A percentile compares a stretch with the other conserved stretches of the same genome.
phyloP scores from a whole-genome alignment of 2,113 vertebrate genomes.

The Meriones unguiculatus region DNA sequence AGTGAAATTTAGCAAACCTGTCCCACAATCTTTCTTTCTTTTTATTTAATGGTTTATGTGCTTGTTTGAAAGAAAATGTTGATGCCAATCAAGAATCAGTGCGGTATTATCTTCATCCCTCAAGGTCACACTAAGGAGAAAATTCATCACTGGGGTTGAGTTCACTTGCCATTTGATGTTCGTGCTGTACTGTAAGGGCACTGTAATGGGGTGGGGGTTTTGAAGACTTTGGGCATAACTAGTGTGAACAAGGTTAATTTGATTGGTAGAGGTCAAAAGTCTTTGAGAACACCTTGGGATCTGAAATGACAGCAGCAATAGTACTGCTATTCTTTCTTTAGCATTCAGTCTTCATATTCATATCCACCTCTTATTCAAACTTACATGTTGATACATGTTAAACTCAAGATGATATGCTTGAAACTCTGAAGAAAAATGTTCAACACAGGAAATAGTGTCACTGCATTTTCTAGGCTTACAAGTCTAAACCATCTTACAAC shows the following conservation, averaged over 20 bases:
- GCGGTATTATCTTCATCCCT: background rate
- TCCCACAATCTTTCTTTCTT: background rate
- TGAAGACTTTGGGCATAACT: background rate
- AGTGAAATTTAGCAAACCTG: background rate
- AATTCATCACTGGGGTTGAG: background rate
- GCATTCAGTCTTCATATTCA: background rate
- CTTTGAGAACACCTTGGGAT: background rate
- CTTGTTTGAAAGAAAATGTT: background rate
- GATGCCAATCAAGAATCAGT: background rate
- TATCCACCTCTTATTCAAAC: background rate
- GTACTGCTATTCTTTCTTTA: background rate
- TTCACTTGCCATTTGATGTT: constrained; percentile 55
- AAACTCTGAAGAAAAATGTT: background rate
- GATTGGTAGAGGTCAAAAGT: background rate
- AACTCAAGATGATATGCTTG: background rate
- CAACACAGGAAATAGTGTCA: background rate
- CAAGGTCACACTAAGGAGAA: background rate
- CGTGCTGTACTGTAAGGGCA: background rate
- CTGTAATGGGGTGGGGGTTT: background rate
- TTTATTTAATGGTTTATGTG: background rate
- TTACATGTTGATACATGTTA: background rate
- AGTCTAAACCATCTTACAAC: background rate
- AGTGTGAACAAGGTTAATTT: constrained; percentile 20
- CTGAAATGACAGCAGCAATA: background rate
- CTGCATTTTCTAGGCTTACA: constrained; percentile 2